Evolutionary conservation across 64 coral and sea anemone genomes (phyloP).

Genomic region (Astreopora myriophthalma): DNA sequence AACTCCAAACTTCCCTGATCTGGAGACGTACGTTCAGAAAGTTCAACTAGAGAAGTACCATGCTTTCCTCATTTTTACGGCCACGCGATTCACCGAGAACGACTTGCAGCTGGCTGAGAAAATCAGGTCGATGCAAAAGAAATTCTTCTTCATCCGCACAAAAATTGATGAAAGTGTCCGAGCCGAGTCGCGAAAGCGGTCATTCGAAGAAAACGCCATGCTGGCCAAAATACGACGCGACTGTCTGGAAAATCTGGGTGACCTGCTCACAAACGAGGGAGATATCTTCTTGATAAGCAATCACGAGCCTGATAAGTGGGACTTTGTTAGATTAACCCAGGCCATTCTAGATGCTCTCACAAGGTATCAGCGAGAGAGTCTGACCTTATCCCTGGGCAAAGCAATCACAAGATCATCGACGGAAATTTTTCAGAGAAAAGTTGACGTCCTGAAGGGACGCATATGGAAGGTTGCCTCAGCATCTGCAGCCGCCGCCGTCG

Average conservation of each 20-base stretch:
- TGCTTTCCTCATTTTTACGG: slow-evolving; percentile 15
- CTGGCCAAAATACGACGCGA: not conserved
- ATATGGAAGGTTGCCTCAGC: not conserved
- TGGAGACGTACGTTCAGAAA: slow-evolving; percentile 18
- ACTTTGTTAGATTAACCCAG: not conserved
- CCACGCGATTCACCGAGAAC: not conserved
- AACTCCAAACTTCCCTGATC: slow-evolving; percentile 4
- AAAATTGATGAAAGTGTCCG: slow-evolving; percentile 53
- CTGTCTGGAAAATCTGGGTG: not conserved
- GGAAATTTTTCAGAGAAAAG: slow-evolving; percentile 37
- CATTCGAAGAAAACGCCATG: slow-evolving; percentile 26
- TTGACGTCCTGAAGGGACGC: slow-evolving; percentile 7
- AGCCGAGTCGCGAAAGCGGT: slow-evolving; percentile 22
- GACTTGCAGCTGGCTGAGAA: slow-evolving; percentile 20
- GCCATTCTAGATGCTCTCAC: slow-evolving; percentile 38
- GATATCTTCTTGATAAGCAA: slow-evolving; percentile 59
- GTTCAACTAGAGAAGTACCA: slow-evolving; percentile 7
- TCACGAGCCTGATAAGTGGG: slow-evolving; percentile 24
- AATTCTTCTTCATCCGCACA: slow-evolving; percentile 51
- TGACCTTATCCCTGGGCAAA: not conserved
- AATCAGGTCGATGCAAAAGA: not conserved
- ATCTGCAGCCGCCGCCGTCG: not conserved
- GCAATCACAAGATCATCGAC: not conserved
- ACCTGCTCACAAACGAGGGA: not conserved
- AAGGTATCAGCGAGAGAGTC: not conserved